These are phyloP conservation scores for Rotaria magnacalcarata DNA, from an alignment of 2,888 invertebrate species.

Conservation along the genomic window DNA sequence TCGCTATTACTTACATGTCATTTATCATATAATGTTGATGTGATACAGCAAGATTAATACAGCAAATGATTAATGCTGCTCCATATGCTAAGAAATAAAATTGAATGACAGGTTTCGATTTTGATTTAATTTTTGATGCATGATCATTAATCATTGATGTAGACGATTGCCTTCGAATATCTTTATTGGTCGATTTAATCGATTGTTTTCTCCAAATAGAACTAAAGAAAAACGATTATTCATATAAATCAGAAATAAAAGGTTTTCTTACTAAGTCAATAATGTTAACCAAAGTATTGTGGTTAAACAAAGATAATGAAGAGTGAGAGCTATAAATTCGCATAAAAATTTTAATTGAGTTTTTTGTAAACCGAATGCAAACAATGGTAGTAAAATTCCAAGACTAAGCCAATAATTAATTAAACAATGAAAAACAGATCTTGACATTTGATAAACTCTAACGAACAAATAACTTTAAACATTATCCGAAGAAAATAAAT, in stretches of 20 bases:
- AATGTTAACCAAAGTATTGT: conserved; percentile 13
- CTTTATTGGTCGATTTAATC: background rate
- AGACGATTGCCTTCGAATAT: background rate
- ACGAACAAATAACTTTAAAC: background rate
- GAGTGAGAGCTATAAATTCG: background rate
- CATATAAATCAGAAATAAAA: background rate
- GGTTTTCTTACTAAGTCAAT: conserved; percentile 7
- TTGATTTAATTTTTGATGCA: background rate
- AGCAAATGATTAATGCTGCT: background rate
- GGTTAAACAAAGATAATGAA: conserved; percentile 22
- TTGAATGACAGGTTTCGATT: background rate
- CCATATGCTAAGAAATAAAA: background rate
- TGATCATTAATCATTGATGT: background rate
- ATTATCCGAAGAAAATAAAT: background rate
- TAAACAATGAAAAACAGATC: background rate
- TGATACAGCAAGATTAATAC: background rate
- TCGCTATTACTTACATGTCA: background rate
- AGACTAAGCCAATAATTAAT: conserved; percentile 11
- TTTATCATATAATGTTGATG: background rate
- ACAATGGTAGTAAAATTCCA: background rate
- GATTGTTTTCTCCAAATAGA: background rate
- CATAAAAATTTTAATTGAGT: background rate
- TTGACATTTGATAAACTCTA: conserved; percentile 18
- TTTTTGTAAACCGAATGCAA: background rate
- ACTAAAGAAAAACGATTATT: background rate